A percentile compares a stretch with the other conserved stretches of the same genome.
These are phyloP conservation scores for Prunella himalayana DNA, from an alignment of 2,113 vertebrate species.

Conservation along the genomic window DNA sequence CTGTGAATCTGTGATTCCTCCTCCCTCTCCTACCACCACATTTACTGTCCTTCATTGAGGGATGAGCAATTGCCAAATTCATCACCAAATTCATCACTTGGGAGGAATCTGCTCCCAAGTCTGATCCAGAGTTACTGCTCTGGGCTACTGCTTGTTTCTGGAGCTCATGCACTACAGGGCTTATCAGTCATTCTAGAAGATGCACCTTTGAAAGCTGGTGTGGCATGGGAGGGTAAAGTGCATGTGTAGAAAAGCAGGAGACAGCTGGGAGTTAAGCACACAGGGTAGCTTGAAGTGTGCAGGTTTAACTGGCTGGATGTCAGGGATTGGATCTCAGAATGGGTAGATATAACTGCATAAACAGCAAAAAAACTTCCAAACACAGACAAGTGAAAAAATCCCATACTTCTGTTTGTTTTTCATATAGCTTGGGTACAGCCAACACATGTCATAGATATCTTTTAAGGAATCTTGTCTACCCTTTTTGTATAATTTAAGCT, in stretches of 20 bases:
- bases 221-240: background rate
- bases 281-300: background rate
- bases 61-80: background rate
- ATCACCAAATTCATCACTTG: no score
- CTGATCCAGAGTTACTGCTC: background rate
- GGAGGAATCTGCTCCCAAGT: no score
- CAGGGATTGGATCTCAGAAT: background rate
- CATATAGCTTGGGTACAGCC: background rate
- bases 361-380: rapidly evolving
- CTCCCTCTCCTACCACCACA: background rate
- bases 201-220: background rate
- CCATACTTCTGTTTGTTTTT: background rate
- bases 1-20: background rate
- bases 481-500: background rate
- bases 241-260: background rate
- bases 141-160: background rate
- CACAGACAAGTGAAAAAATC: background rate
- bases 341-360: background rate
- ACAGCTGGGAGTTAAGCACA: background rate
- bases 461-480: background rate
- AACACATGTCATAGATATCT: background rate
- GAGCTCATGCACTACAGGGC: background rate
- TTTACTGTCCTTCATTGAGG: background rate
- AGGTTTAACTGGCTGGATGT: background rate
- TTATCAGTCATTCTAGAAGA: background rate